These are phyloP conservation scores for Karalla daura DNA, from an alignment of 2,797 vertebrate species.

Conservation along the genomic window DNA sequence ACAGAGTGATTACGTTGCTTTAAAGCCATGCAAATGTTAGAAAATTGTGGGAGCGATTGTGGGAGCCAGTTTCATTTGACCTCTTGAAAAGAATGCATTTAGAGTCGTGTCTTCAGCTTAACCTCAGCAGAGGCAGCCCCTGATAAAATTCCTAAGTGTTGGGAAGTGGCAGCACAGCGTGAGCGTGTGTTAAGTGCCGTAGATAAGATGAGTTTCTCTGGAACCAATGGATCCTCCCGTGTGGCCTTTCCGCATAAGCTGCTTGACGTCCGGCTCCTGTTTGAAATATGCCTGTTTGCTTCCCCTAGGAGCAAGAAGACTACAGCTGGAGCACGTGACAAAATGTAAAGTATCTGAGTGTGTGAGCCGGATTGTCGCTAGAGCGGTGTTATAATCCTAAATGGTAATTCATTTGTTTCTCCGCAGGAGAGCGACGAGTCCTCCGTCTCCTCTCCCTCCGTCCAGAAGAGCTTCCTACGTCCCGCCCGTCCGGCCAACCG, in stretches of 20 bases:
- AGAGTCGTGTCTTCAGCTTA: conserved; percentile 21
- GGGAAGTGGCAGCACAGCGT: conserved; percentile 1
- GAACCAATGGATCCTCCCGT: conserved; percentile 22
- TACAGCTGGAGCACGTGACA: conserved; percentile 75
- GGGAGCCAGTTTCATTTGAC: conserved; percentile 50
- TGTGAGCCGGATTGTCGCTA: conserved; percentile 42
- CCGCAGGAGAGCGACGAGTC: conserved; percentile 73
- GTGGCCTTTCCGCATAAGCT: conserved; percentile 43
- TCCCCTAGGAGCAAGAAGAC: conserved; percentile 74
- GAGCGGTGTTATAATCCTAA: conserved; percentile 70
- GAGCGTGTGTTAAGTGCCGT: conserved; percentile 13
- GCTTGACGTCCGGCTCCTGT: conserved; percentile 52
- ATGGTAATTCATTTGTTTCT: conserved; percentile 77
- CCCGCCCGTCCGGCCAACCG: conserved; percentile 92
- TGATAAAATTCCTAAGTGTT: conserved; percentile 20
- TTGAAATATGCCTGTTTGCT: conserved; percentile 77
- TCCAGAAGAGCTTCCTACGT: conserved; percentile 90
- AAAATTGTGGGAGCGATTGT: conserved; percentile 57
- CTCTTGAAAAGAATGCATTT: conserved; percentile 43
- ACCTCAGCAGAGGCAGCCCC: conserved; percentile 30
- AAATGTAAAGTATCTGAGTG: conserved; percentile 79
- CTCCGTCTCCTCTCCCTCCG: conserved; percentile 61
- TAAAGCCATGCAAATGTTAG: conserved; percentile 71
- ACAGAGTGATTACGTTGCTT: conserved; percentile 61
- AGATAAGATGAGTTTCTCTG: conserved; percentile 14